Base-by-base conservation (phyloP, 2,888 invertebrate genomes). In the Dione juno region DNA sequence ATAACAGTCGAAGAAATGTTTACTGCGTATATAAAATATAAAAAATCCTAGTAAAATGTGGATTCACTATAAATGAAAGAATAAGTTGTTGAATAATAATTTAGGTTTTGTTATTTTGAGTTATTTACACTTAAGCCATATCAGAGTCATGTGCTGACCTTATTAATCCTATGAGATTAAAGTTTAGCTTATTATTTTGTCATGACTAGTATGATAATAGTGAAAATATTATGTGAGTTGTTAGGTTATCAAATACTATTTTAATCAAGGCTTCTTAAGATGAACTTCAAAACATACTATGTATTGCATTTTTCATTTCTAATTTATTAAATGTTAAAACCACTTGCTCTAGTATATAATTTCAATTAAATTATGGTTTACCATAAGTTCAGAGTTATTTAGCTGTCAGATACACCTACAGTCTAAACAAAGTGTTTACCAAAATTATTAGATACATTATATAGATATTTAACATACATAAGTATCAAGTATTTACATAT, bases 141-240 rank as follows among this genome's bases (percentile, higher is more conserved):
- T 57, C 57, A 59, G 14, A 59, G 59, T 14, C 19, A 41, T 59
- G 59, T 14, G 10, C 65, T 64, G 74, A 75, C 74, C 77, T 63
- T 69, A 54, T 70, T 66, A 59, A 45, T 66, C 66, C 71, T 66
- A 59, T 61, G 50, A 58, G 71, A 74, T 77, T 75, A 71, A 72
- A 80, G 77, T 77, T 73, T 72, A 75, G 68, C 75, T 76, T 76
- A 77, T 79, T 81, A 78, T 79, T 79, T 77, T 79, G 77, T 76
- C 69, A 69, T 5, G 28, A 28, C 28, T 77, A 54, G n/a, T 59
- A 43, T 28, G 21, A 59, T 61, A 35, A 43, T 61, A 45, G 37
- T 52, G 50, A 50, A 61, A 40, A 72, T 58, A 78, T 78, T 76
- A 28, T 28, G 13, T 40, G 59, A 43, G 59, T 14, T 54, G 35